Base-by-base conservation (phyloP, 2,888 invertebrate species). In the Acronicta psi region DNA sequence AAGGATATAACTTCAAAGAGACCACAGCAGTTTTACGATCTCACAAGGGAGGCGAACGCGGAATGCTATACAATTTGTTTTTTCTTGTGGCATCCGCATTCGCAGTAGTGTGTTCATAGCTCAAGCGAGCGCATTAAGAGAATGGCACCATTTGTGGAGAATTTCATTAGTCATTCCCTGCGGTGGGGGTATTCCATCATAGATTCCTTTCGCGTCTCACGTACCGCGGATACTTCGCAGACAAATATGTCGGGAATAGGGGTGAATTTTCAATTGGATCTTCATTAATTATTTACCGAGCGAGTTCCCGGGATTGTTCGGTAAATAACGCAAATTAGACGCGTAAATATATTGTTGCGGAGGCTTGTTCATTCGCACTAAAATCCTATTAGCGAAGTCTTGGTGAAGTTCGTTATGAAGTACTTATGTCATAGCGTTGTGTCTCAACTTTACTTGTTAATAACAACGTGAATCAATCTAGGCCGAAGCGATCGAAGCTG, bases 91-190 rank as follows among this genome's bases (percentile, higher is more conserved):
- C 57, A 65, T 70, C 67, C 64, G 57, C 58, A 49, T 58, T 67
- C 38, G 59, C 65, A 59, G 68, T 81, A 63, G 73, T 80, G 80
- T 79, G 77, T 73, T 69, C 77, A 69, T 76, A 69, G 74, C 83
- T 73, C 76, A 79, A 80, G 73, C 67, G 72, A 77, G 74, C 81
- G 81, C 83, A 83, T 86, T 86, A 84, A 81, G 81, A 81, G 83
- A 85, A 85, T 80, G 76, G 79, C 68, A 76, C 81, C 83, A 83
- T 87, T 86, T 84, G 84, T 66, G 79, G 82, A 62, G 86, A 87
- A 87, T 87, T 87, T 87, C 87, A 87, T 87, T 87, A 87, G 84
- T 84, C 80, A 87, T 85, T 83, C 84, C 79, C 73, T 71, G 75
- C 75, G 81, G 79, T 74, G 79, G 79, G 82, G 79, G 58, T 76